Conservation (phyloP, 2,797 vertebrate species). For the Pelobates cultripes region DNA sequence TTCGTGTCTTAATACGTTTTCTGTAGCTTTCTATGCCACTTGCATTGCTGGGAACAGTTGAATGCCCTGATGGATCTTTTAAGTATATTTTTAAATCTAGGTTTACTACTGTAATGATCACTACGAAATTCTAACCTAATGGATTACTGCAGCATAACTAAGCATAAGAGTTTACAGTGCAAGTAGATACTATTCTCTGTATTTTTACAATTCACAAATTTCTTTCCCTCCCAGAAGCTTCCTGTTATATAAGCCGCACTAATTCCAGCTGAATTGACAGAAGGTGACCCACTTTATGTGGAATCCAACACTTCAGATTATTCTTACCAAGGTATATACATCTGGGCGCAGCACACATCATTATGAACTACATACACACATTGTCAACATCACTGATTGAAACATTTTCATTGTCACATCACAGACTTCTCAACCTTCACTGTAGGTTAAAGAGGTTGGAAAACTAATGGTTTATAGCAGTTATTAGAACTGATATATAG, state of each 20-base stretch:
- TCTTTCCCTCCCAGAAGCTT: background rate
- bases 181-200: background rate
- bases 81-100: too few species aligned
- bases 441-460: too few species aligned
- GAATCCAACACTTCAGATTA: slow-evolving; percentile 58
- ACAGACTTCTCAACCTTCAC: background rate
- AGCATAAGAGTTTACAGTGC: background rate
- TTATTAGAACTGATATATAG: too few species aligned
- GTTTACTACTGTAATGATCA: too few species aligned
- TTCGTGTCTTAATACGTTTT: too few species aligned
- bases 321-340: slow-evolving; percentile 41
- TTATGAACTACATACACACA: background rate
- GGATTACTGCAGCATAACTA: background rate
- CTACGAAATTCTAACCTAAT: too few species aligned
- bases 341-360: slow-evolving; percentile 29
- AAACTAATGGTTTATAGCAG: too few species aligned
- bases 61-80: too few species aligned
- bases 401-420: background rate
- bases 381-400: background rate
- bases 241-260: slow-evolving; percentile 32
- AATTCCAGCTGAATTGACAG: slow-evolving; percentile 56
- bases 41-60: too few species aligned
- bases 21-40: too few species aligned
- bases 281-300: slow-evolving; percentile 59
- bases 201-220: background rate